phyloP scores from a whole-genome alignment of 2,888 invertebrate genomes.

The Adela reaumurella region DNA sequence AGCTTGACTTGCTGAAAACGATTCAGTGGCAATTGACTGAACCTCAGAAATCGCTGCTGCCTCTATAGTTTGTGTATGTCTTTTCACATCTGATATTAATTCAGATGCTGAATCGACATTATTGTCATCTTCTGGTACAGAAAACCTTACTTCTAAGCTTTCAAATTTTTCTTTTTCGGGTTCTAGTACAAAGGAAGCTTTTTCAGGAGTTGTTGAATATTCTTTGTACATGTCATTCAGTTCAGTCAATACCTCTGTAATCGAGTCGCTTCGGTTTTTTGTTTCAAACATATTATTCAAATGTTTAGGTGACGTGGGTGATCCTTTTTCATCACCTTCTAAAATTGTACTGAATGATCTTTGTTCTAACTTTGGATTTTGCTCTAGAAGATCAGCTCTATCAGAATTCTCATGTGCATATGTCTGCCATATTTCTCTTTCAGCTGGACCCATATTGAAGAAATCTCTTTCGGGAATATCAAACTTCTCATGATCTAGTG shows the following conservation, averaged over 20 bases:
- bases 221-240: constrained; percentile 37
- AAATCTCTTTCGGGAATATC: constrained; percentile 23
- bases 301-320: constrained; percentile 26
- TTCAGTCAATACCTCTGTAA: constrained; percentile 46
- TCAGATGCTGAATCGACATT: constrained; percentile 53
- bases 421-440: constrained; percentile 42
- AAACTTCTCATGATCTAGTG: constrained; percentile 22
- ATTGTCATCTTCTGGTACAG: constrained; percentile 19
- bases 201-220: constrained; percentile 31
- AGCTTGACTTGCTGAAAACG: constrained; percentile 48
- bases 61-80: constrained; percentile 26
- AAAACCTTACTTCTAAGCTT: constrained; percentile 16
- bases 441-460: constrained; percentile 42
- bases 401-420: constrained; percentile 26
- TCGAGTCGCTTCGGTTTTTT: constrained; percentile 27
- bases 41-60: constrained; percentile 54
- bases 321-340: constrained; percentile 41
- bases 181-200: constrained; percentile 17
- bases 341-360: constrained; percentile 40
- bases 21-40: constrained; percentile 53
- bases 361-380: too few species aligned
- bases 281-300: constrained; percentile 8
- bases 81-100: constrained; percentile 45
- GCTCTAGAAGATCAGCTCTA: constrained; percentile 20
- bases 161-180: constrained; percentile 18